Base-by-base conservation (phyloP, 2,113 vertebrate genomes). In the Calyptomena viridis region DNA sequence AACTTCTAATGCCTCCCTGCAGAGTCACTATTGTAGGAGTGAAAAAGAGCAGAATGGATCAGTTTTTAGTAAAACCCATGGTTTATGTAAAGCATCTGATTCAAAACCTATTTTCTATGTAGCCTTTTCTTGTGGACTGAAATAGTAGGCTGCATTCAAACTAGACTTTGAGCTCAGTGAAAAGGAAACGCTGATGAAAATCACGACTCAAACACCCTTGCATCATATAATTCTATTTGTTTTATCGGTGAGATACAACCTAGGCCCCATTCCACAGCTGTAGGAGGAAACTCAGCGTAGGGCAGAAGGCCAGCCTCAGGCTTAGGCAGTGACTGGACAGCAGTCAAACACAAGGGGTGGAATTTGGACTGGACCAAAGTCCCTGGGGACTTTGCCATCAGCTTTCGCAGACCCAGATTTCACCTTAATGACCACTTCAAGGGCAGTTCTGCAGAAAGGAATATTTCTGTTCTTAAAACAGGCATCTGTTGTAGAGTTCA, bases 11-110 rank as follows among this genome's bases (percentile, higher is more conserved):
- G 59, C 68, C 71, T 95, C 80, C 88, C 93, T 96, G 88, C 86
- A 93, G 90, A 95, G 59, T 89, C 0, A 27, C 93, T 95, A 31
- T 27, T 93, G 86, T 93, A 92, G 95, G 95, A 97, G 91, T 96
- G 94, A 95, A 96, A 95, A 91, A 89, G 96, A 95, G 94, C 94
- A 95, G 95, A 97, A 97, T 96, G 89, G 97, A 92, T 96, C 94
- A 95, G 93, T 88, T 96, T 97, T 97, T 96, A 97, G 95, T 95
- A 97, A 98, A 98, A 96, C 95, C 62, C 97, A 95, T 98, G 97
- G 95, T 97, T 98, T 98, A 98, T 98, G 97, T 98, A 98, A 98
- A 98, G 96, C 87, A 92, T 95, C 90, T 98, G 98, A 98, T 98
- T 98, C 98, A 98, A 98, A 98, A 95, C 90, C 95, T 93, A 88